These are phyloP conservation scores for Diploscapter pachys DNA, from an alignment of 1,140 invertebrate genomes.

Conservation along the genomic window DNA sequence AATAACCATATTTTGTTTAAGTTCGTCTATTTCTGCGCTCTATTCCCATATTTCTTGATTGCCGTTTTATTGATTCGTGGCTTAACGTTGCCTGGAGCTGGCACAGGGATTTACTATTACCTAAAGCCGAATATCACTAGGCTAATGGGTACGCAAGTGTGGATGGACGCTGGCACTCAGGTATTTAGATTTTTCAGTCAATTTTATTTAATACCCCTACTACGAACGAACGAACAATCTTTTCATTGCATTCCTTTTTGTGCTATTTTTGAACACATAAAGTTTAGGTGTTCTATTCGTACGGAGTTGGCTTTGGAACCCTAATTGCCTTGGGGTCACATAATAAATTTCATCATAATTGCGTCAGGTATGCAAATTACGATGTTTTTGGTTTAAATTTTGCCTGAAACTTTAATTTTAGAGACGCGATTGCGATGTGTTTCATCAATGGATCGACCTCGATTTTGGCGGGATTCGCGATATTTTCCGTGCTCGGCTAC, in stretches of 20 bases:
- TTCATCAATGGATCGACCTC: conserved; percentile 69
- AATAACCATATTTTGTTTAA: conserved; percentile 43
- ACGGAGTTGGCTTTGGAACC: conserved; percentile 65
- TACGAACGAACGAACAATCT: no score
- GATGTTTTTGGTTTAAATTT: no score
- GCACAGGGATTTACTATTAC: conserved; percentile 86
- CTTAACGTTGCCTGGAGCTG: conserved; percentile 83
- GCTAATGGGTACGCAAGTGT: conserved; percentile 51
- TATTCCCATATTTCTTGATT: conserved; percentile 89
- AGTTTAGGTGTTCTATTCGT: conserved; percentile 63
- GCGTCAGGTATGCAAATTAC: conserved; percentile 63
- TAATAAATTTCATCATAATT: conserved; percentile 75
- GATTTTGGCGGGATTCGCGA: conserved; percentile 78
- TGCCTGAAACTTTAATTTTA: conserved; percentile 33
- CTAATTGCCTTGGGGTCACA: conserved; percentile 74
- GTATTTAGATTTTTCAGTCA: conserved; percentile 37
- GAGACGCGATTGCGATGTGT: conserved; percentile 64
- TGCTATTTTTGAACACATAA: conserved; percentile 38
- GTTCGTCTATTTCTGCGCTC: conserved; percentile 86
- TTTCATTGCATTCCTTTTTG: no score
- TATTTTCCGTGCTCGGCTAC: conserved; percentile 77
- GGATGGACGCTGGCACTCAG: conserved; percentile 61
- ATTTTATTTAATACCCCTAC: no score
- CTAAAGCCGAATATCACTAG: conserved; percentile 73
- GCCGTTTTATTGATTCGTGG: conserved; percentile 83